phyloP scores from a whole-genome alignment of 2,797 vertebrate species.

The Notamacropus eugenii region DNA sequence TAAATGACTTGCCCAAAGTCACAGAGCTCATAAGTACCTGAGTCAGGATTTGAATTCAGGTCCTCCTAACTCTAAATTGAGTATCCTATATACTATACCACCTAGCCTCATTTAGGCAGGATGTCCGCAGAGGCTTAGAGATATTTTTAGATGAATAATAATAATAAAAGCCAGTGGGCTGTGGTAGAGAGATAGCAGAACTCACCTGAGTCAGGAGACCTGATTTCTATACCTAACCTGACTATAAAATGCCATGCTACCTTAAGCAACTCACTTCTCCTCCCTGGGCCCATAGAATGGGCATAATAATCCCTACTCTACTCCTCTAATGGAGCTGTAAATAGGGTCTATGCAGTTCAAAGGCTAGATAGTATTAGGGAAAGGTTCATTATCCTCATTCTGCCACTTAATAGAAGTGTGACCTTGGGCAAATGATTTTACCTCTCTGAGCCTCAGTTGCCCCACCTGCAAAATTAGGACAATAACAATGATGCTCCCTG shows the following conservation, averaged over 20 bases:
- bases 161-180: neutral
- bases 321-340: neutral
- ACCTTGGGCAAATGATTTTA: neutral
- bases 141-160: neutral
- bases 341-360: neutral
- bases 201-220: neutral
- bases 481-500: neutral
- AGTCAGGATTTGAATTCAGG: neutral
- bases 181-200: neutral
- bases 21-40: neutral
- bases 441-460: neutral
- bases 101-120: neutral
- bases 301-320: neutral
- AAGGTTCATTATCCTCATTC: neutral
- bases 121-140: neutral
- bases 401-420: neutral
- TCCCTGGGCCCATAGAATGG: neutral
- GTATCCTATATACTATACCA: neutral
- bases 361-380: neutral
- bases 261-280: neutral
- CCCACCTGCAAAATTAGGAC: neutral
- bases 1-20: neutral
- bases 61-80: neutral
- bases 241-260: neutral
- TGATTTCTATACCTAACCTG: neutral